Conservation (phyloP, 2,888 invertebrate species). For the Cephus rjabovi region DNA sequence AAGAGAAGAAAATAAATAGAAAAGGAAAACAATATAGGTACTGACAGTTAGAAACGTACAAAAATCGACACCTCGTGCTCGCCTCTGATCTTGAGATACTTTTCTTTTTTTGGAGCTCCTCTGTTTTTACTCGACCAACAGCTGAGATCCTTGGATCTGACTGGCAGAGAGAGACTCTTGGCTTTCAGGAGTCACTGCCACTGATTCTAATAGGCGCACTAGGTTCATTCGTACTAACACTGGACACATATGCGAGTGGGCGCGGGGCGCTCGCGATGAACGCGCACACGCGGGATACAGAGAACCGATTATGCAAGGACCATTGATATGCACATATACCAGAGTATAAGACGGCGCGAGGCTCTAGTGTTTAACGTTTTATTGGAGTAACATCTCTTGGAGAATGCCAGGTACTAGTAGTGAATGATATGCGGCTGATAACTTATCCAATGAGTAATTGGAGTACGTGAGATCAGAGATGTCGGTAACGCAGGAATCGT, state of each 20-base stretch:
- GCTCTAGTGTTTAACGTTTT: not conserved
- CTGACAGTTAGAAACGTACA: not conserved
- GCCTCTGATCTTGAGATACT: not conserved
- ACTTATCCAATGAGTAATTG: not conserved
- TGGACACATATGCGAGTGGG: not conserved
- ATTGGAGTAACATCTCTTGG: not conserved
- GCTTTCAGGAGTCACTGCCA: not conserved
- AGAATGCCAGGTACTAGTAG: not conserved
- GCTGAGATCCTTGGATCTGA: not conserved
- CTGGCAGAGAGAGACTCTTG: not conserved
- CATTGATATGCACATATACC: constrained; percentile 3
- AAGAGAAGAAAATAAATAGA: not conserved
- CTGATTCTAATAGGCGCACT: not conserved
- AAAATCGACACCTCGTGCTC: not conserved
- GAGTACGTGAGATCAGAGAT: not conserved
- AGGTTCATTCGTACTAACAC: not conserved
- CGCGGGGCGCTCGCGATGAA: constrained; percentile 9
- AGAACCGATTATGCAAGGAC: constrained; percentile 4
- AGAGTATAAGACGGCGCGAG: not conserved
- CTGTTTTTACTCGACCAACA: not conserved
- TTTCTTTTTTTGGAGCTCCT: not conserved
- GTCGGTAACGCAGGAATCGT: not conserved
- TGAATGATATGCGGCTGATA: not conserved
- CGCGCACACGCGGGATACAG: constrained; percentile 45
- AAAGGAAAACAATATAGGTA: not conserved